These are phyloP conservation scores for Amphilophus citrinellus DNA, from an alignment of 2,113 vertebrate species.

Conservation along the genomic window DNA sequence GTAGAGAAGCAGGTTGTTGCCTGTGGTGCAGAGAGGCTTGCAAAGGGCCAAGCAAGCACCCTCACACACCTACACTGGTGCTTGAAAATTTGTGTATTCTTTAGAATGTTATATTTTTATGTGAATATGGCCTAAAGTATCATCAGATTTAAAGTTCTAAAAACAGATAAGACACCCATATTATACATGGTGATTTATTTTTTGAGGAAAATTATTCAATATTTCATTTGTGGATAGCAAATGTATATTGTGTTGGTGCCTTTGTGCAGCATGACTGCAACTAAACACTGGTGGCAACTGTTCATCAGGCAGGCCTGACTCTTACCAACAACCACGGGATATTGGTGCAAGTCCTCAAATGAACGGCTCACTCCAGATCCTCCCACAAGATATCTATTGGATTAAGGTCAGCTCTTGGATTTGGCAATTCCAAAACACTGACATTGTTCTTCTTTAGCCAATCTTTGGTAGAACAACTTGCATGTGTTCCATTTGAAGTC, in stretches of 20 bases:
- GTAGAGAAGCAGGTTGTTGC: not conserved
- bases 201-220: not conserved
- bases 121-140: not conserved
- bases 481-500: rapidly evolving
- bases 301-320: not conserved
- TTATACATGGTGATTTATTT: not conserved
- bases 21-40: not conserved
- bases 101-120: not conserved
- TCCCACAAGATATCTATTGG: not conserved
- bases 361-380: not conserved
- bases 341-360: not conserved
- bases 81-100: not conserved
- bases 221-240: not conserved
- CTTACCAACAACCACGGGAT: not conserved
- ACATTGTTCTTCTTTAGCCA: too few relatives aligned
- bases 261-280: not conserved
- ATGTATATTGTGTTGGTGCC: too few relatives aligned
- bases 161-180: not conserved
- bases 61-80: not conserved
- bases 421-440: too few relatives aligned
- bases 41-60: not conserved
- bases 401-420: rapidly evolving
- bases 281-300: not conserved
- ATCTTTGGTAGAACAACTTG: too few relatives aligned
- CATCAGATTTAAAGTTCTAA: not conserved